Percentiles rank a stretch among this genome's conserved stretches.
These are phyloP conservation scores for Metopolophium dirhodum DNA, from an alignment of 1,140 invertebrate genomes.

Conservation along the genomic window DNA sequence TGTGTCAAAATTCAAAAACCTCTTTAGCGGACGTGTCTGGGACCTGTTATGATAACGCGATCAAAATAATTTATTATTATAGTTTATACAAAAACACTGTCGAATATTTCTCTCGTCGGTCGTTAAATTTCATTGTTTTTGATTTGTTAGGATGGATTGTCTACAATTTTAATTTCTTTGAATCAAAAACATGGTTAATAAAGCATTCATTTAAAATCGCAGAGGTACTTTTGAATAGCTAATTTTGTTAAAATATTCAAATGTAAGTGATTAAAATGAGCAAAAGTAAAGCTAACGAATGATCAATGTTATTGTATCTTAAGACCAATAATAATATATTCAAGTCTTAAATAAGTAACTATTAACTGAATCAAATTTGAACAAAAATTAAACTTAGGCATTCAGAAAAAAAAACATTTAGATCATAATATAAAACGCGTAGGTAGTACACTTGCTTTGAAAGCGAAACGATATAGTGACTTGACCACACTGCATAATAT, in stretches of 20 bases:
- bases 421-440: too few relatives aligned
- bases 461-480: too few relatives aligned
- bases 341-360: background rate
- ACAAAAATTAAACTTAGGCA: background rate
- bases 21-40: background rate
- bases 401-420: background rate
- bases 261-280: conserved; percentile 27
- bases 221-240: background rate
- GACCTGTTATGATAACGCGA: background rate
- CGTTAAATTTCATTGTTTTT: background rate
- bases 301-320: background rate
- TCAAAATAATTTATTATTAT: background rate
- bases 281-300: background rate
- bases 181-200: background rate
- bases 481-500: background rate
- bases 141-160: background rate
- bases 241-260: conserved; percentile 33
- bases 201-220: background rate
- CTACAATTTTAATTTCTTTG: background rate
- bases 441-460: background rate
- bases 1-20: background rate
- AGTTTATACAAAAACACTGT: background rate
- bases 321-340: background rate
- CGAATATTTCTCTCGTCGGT: background rate
- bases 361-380: background rate